Evolutionary conservation across 2,113 vertebrate genomes (phyloP), one percentile per base, ranked within the genome.

Genomic region (Pseudopipra pipra): DNA sequence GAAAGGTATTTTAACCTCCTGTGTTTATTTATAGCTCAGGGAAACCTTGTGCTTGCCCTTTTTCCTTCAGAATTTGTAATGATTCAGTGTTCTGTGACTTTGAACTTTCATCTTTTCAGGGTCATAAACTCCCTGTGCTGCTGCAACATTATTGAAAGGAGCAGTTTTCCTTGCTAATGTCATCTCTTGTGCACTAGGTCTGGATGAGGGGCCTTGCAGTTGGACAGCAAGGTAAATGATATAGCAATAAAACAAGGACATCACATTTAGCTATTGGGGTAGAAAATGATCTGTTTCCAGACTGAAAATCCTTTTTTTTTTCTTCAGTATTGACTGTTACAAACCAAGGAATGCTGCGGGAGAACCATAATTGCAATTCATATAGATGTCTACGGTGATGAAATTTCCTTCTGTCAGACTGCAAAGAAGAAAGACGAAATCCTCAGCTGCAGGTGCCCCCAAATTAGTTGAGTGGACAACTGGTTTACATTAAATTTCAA

Each of bases 31-130:
- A 79, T 76, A 87, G 58, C 75, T 84, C 33, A 43, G 68, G 47
- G 15, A 72, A 92, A 89, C 77, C 54, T 91, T 63, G 25, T 77
- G n/a, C 77, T 93, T 87, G 59, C 22, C 59, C 51, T 87, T 83
- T 85, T 94, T 49, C n/a, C n/a, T 90, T 84, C 63, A 85, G 65
- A 91, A 76, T 37, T 35, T 87, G 33, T 49, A 87, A 85, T 39
- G 35, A 89, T 72, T 91, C 76, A 78, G 28, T 85, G 37, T 54
- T 73, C 84, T 87, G 61, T 92, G 81, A 65, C 59, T 65, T 47
- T 80, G 65, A 92, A 74, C n/a, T 46, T 94, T 46, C 56, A 59
- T 91, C 35, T 86, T 96, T 89, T 70, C 54, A 89, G 74, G 90
- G 65, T 96, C 88, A 91, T 87, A 92, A 65, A 89, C 39, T 92